Base-by-base conservation (phyloP, 2,888 invertebrate species). In the Hirtodrosophila cameraria region DNA sequence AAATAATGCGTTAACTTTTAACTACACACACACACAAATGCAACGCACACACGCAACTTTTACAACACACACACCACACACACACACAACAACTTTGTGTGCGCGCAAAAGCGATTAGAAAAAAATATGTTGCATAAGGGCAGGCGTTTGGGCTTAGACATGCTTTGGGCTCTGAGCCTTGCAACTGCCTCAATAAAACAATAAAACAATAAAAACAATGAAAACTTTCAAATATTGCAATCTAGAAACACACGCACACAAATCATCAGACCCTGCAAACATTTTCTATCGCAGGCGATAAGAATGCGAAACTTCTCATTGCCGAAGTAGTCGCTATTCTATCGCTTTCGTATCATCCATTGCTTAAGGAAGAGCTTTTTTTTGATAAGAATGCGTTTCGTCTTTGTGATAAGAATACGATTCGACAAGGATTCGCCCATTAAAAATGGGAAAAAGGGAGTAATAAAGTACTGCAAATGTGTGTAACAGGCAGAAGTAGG, bases 1-100 rank as follows among this genome's bases (percentile, higher is more conserved):
- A 87, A 87, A 84, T 87, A 84, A 84, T 84, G 83, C 87, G 83
- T 84, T 86, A 84, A 84, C 83, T 84, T 84, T 87, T 76, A 60
- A 53, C 61, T 60, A 54, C 20, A 42, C 30, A 25, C 28, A 23
- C 35, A 43, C 28, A 25, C 4, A 15, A 16, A 16, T 5, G 8
- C 23, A 23, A 23, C 23, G 23, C 23, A 23, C 11, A 33, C 48
- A 48, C 18, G 23, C 43, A 57, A 69, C 65, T 74, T 70, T 74
- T 23, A n/a, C n/a, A n/a, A n/a, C 23, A 23, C 23, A 23, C 23
- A 23, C n/a, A 42, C n/a, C 42, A 16, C 2, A 27, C 6, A 53
- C 35, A 20, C 43, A 33, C 25, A 9, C 30, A 73, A 33, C 38
- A 57, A 63, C 58, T 74, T 70, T 74, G 31, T 53, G 55, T 27